Percentiles rank a stretch among this genome's conserved stretches.
Evolutionary conservation across 2,113 vertebrate genomes (phyloP).

Genomic region (Toxostoma redivivum): DNA sequence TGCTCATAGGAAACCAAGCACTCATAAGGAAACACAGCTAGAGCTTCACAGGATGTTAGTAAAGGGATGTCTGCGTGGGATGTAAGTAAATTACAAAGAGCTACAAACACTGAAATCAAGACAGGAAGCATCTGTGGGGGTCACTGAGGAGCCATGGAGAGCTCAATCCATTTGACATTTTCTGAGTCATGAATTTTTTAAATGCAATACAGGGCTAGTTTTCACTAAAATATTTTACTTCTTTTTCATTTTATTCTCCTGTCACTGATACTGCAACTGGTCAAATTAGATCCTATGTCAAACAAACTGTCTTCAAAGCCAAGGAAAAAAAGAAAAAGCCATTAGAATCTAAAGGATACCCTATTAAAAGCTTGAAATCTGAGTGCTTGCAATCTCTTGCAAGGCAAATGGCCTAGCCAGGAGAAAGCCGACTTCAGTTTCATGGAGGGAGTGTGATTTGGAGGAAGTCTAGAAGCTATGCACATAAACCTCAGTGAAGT

Average conservation of each 20-base stretch:
- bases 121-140: slow-evolving; percentile 58
- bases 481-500: background rate
- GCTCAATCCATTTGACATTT: background rate
- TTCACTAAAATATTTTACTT: background rate
- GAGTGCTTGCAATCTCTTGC: background rate
- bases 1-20: background rate
- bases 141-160: slow-evolving; percentile 15
- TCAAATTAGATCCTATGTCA: background rate
- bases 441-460: background rate
- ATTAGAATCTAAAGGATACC: background rate
- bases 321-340: background rate
- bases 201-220: background rate
- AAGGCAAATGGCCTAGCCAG: background rate
- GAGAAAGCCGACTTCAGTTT: background rate
- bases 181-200: background rate
- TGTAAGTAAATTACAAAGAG: slow-evolving; percentile 24
- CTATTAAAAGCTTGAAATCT: background rate
- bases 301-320: background rate
- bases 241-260: background rate
- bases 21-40: slow-evolving; percentile 2
- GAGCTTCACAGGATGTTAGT: slow-evolving; percentile 38
- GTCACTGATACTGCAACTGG: background rate
- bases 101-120: background rate
- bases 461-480: background rate
- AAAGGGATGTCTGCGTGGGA: slow-evolving; percentile 28